Evolutionary conservation across 2,888 invertebrate genomes (phyloP), one percentile per base, ranked within the genome.

Genomic region (Drosophila atripex): DNA sequence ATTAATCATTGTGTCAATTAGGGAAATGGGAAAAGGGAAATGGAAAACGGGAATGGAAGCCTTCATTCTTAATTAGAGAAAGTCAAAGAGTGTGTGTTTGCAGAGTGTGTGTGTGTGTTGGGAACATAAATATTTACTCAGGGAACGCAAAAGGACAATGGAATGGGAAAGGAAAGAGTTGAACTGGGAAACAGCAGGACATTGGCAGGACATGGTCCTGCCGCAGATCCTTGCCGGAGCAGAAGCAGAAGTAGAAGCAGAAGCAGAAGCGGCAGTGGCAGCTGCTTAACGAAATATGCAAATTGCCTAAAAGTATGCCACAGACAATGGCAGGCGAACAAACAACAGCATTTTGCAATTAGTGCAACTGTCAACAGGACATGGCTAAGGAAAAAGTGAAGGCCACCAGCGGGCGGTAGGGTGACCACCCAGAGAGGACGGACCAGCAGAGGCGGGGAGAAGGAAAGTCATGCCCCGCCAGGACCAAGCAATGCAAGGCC

Each of bases 271-370:
- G n/a, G n/a, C n/a, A 21, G 30, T 43, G 54, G 38, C 50, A 51
- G 53, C 86, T 86, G 84, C 77, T 86, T 75, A 86, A 77, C 80
- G 72, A 73, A 86, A 83, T 86, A 84, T 83, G 83, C 80, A 83
- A 83, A 83, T 86, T 78, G 73, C 57, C 85, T 51, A 75, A 84
- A 78, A 84, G 80, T 75, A 59, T 76, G 78, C 75, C 60, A 68
- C 21, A 65, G 63, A 78, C 72, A 78, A 60, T 56, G 58, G 56
- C 72, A 56, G 64, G 45, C 55, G 63, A 75, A 55, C 73, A 86
- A 84, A 86, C 83, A 85, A 86, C 83, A 85, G 78, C 78, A 75
- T 84, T 84, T 86, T 70, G 87, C 85, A 84, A 84, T 86, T 84
- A 84, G 87, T 84, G 87, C 82, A 86, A 85, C 85, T 86, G 83